Evolutionary conservation across 2,888 invertebrate genomes (phyloP).

Genomic region (Idaea aversata): DNA sequence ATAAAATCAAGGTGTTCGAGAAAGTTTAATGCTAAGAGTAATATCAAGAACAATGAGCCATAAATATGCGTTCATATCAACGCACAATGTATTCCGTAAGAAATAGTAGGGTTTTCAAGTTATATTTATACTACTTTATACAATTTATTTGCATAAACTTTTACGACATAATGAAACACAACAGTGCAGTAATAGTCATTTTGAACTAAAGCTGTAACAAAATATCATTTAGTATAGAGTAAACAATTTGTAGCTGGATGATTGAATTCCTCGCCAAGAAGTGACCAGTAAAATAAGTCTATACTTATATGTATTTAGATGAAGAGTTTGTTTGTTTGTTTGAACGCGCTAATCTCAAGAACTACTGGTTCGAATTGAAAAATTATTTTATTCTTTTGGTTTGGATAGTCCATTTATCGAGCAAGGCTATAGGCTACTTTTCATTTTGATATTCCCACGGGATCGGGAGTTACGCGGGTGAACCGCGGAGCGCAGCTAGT

Average conservation of each 20-base stretch:
- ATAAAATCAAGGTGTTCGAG: slow-evolving; percentile 53
- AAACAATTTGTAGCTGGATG: neutral
- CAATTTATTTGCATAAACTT: slow-evolving; percentile 48
- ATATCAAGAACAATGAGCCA: slow-evolving; percentile 72
- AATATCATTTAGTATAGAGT: neutral
- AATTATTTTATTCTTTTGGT: too few species aligned
- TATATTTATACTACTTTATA: slow-evolving; percentile 47
- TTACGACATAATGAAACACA: slow-evolving; percentile 28
- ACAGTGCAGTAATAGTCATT: neutral
- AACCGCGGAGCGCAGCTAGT: too few species aligned
- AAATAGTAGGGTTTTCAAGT: slow-evolving; percentile 63
- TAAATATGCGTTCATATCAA: slow-evolving; percentile 71
- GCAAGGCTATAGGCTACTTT: too few species aligned
- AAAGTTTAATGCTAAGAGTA: slow-evolving; percentile 65
- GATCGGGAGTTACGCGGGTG: too few species aligned
- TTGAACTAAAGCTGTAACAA: neutral
- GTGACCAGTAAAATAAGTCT: neutral
- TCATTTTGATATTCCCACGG: too few species aligned
- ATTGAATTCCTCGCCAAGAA: neutral
- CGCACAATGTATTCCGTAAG: slow-evolving; percentile 60
- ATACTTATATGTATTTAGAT: too few species aligned
- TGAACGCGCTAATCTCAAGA: too few species aligned
- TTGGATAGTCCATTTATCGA: too few species aligned
- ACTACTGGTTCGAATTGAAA: too few species aligned
- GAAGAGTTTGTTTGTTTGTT: too few species aligned